Base-by-base conservation (phyloP, 2,888 invertebrate species). In the Blera fallax region DNA sequence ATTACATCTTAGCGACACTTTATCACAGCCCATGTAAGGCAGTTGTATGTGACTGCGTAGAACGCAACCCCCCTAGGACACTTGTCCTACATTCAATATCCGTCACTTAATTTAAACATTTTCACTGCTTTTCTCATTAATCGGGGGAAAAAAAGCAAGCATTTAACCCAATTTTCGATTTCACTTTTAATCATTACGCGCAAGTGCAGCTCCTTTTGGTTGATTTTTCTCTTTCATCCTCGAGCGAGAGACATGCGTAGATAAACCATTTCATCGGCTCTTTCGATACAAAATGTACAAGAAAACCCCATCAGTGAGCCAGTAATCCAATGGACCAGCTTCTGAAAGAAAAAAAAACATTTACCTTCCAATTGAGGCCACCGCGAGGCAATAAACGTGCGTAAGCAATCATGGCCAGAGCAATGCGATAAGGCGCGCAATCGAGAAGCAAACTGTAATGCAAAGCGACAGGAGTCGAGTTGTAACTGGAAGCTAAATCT, bases 371-470 rank as follows among this genome's bases (percentile, higher is more conserved):
- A 84, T 70, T 80, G 65, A 80, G 84, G 80, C 76, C 74, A 85
- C 34, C 54, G 69, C 50, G 48, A 32, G 21, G 58, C 45, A 40
- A 10, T 76, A 65, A 80, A 80, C 37, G 80, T 85, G 84, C 84
- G 84, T 85, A 85, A 80, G 80, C 74, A 74, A 73, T 80, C 74
- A 80, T 76, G 84, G 69, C 79, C 79, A 72, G 67, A 62, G 60
- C 50, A 48, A 62, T 34, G 24, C 52, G 84, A 85, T 85, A 85
- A 85, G 84, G 69, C 54, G 34, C 43, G 16, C 58, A 34, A n/a
- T 24, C 24, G 29, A 40, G 10, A 11, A 40, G 27, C 32, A 11
- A 37, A 10, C 16, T 1, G 52, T 14, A 60, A 79, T 65, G 43
- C 54, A 54, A 78, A 74, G 24, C 32, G 54, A 67, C 67, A 34